Evolutionary conservation across 64 coral and sea anemone genomes (phyloP), one percentile per base, ranked within the genome.

Genomic region (Montipora sp.): DNA sequence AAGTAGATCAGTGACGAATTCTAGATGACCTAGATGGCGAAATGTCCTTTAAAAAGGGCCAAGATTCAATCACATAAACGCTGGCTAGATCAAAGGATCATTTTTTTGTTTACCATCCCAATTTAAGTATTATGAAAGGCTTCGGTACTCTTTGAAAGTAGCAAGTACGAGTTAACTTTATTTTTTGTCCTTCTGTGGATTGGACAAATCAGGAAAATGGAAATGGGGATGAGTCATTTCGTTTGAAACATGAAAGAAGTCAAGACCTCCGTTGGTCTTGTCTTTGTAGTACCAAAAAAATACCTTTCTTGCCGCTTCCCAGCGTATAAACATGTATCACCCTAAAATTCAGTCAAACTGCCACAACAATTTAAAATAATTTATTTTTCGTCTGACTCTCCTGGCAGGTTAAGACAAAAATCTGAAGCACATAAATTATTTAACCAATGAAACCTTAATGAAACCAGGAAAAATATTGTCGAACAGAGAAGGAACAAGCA

Each of bases 401-500:
- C 45, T 8, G 9, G 45, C 14, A 49, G 75, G 3, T 57, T 11
- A 57, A 63, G 60, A 63, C 60, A 63, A 63, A 63, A 84, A 71
- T n/a, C 8, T 71, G 16, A 85, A 47, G 8, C 19, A 21, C 22
- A 85, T 85, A 9, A 85, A 85, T 85, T 72, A 85, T 85, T 70
- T 48, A 83, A 21, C 27, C 2, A 20, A 16, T 70, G 61, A 85
- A 85, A 71, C 0, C 3, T 13, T 0, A 20, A 16, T 70, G 61
- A 85, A 85, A 71, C 0, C 3, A 27, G 47, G 7, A 48, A 85
- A 66, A 63, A 12, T 23, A 5, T 36, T 74, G 2, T 24, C 7
- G 66, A 16, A 70, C n/a, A 5, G 66, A 70, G 5, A 16, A 11
- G 20, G 16, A 9, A 12, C 12, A 36, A 43, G 5, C 0, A 6